Evolutionary conservation across 2,888 invertebrate species (phyloP), one percentile per base, ranked within the genome.

Genomic region (Drosophila ezoana): DNA sequence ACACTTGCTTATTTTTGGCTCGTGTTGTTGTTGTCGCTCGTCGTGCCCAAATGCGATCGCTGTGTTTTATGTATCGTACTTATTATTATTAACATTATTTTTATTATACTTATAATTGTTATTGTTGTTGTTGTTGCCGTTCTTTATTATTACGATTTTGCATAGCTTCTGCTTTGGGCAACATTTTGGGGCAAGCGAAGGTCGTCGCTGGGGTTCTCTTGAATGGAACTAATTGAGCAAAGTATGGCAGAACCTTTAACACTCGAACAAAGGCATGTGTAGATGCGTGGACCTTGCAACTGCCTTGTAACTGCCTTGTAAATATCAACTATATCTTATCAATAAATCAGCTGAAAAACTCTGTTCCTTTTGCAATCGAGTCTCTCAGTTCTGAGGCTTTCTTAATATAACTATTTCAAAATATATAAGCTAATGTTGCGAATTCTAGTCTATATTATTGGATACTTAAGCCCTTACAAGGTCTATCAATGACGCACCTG

Each of bases 1-100:
- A 18, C 18, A 16, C 16, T 18, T 18, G 16, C 40, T 60, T 35
- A 33, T 47, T 61, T 54, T 58, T 13, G 40, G 49, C 38, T 53
- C 56, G 41, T 28, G 18, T 65, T 69, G 28, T 64, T 51, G 41
- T 63, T 44, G 44, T 64, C 57, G 65, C 53, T 60, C 28, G 60
- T 61, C 69, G 56, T 69, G 60, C 61, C 67, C 76, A 76, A 70
- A 71, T 59, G 60, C 57, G 57, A 35, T 53, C 37, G 40, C 41
- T 49, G 56, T 47, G 48, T 33, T 51, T 56, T 23, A 13, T 43
- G 35, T 1, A 35, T 35, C 4, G 13, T 64, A 54, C 32, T 54
- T 57, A 38, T 43, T 61, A 14, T 40, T 56, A 33, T 43, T 43
- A 52, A 49, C 43, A 40, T 28, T 52, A 58, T 44, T 52, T 18